Evolutionary conservation across 1,140 invertebrate genomes (phyloP), one percentile per base, ranked within the genome.

Genomic region (Cydia strobilella): DNA sequence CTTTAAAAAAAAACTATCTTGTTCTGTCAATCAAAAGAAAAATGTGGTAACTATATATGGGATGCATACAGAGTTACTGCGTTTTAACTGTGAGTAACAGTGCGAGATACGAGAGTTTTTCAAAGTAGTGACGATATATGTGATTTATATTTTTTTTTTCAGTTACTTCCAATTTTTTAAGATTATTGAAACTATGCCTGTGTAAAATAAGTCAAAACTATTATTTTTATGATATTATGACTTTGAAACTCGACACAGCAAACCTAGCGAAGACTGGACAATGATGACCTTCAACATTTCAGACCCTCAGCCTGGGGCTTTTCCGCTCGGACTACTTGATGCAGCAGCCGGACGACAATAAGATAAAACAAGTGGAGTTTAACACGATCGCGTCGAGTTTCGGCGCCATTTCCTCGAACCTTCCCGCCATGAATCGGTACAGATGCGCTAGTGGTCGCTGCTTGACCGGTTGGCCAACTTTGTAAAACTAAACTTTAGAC

Each of bases 251-350:
- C 18, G 7, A 59, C 54, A 59, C 54, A 51, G 48, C 15, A 18
- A 39, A 23, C 54, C 54, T 12, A 23, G 54, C 54, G 54, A 23
- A 59, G 54, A 10, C 54, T 59, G 54, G 54, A 59, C 54, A 59
- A 59, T 62, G 62, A 48, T 6, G 78, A 65, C 72, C 72, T 84
- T 80, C 62, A 78, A 23, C 82, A 80, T 93, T 93, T 42, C 91
- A 93, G 93, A 88, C 87, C 13, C 73, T 90, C 80, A 89, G 89
- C 89, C 89, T 96, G 82, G 96, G 96, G 77, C 93, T 96, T 80
- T 93, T 96, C 80, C 94, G 96, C 82, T 96, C 96, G 73, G 96
- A 97, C 94, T 96, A 97, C 93, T 94, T 97, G 94, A 93, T 95
- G 90, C 94, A 96, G 84, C 85, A 87, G 74, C 89, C 88, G 74